Percentiles rank a stretch among this genome's conserved stretches.
Evolutionary conservation across 2,888 invertebrate genomes (phyloP).

Genomic region (Octonoba sinensis): DNA sequence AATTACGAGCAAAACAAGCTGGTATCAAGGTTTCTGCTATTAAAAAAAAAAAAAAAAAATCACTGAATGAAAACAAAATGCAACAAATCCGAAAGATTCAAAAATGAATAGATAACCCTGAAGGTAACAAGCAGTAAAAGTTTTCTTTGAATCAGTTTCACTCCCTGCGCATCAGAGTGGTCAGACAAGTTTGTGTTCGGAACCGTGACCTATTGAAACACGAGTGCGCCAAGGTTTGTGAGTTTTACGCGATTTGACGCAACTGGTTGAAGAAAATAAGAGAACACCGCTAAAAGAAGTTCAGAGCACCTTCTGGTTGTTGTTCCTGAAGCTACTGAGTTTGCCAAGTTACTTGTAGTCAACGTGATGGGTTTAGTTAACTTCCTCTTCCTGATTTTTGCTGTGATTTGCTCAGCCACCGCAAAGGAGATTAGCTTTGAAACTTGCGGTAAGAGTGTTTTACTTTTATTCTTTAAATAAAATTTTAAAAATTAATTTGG

Average conservation of each 20-base stretch:
- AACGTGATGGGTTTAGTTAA: slow-evolving; percentile 14
- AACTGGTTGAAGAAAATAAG: slow-evolving; percentile 5
- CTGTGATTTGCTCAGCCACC: not conserved
- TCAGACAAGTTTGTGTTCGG: slow-evolving; percentile 23
- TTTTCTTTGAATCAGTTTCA: slow-evolving; percentile 26
- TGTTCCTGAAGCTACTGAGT: no score
- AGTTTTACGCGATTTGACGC: no score
- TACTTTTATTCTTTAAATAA: not conserved
- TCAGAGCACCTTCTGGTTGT: no score
- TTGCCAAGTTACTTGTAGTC: not conserved
- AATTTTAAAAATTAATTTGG: not conserved
- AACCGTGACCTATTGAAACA: slow-evolving; percentile 39
- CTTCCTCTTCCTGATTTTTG: slow-evolving; percentile 42
- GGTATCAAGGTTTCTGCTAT: no score
- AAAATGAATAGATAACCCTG: no score
- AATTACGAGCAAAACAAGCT: no score
- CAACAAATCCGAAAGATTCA: no score
- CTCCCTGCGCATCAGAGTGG: slow-evolving; percentile 11
- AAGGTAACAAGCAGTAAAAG: no score
- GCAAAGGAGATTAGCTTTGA: slow-evolving; percentile 25
- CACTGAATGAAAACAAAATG: no score
- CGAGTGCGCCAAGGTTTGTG: slow-evolving; percentile 30
- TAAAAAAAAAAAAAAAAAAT: no score
- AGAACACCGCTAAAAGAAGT: not conserved
- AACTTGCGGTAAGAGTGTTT: slow-evolving; percentile 21